A percentile compares a stretch with the other conserved stretches of the same genome.
These are phyloP conservation scores for Agrotis segetum DNA, from an alignment of 2,888 invertebrate species.

Conservation along the genomic window DNA sequence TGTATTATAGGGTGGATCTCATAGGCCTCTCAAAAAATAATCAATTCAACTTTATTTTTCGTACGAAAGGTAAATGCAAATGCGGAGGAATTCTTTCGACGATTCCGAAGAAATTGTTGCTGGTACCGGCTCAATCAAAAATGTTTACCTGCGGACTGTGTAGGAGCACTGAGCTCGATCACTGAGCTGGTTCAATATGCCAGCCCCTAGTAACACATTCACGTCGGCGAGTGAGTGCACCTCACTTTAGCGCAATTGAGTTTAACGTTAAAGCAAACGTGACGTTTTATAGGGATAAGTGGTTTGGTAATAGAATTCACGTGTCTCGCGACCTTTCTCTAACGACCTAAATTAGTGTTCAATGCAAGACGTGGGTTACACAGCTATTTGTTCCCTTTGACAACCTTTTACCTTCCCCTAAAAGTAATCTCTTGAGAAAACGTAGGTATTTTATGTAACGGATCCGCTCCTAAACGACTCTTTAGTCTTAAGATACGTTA, in stretches of 20 bases:
- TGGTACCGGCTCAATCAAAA: constrained; percentile 80
- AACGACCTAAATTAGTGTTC: constrained; percentile 58
- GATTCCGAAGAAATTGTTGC: constrained; percentile 71
- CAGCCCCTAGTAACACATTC: constrained; percentile 68
- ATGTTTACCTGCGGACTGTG: constrained; percentile 79
- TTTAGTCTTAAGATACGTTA: constrained; percentile 11
- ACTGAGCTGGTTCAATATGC: constrained; percentile 75
- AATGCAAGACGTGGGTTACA: constrained; percentile 47
- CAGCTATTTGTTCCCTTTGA: constrained; percentile 27
- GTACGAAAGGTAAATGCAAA: constrained; percentile 72
- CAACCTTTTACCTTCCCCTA: constrained; percentile 30
- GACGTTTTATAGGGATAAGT: constrained; percentile 67
- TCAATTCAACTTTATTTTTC: constrained; percentile 69
- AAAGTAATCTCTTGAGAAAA: constrained; percentile 17
- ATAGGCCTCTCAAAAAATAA: constrained; percentile 55
- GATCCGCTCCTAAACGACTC: constrained; percentile 1
- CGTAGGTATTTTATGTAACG: constrained; percentile 11
- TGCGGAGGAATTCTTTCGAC: constrained; percentile 68
- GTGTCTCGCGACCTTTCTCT: constrained; percentile 55
- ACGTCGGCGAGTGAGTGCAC: constrained; percentile 63
- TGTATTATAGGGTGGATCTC: constrained; percentile 4
- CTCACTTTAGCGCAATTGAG: constrained; percentile 64
- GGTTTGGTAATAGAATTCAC: constrained; percentile 61
- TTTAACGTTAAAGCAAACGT: constrained; percentile 66
- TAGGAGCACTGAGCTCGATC: constrained; percentile 57